Evolutionary conservation across 2,888 invertebrate genomes (phyloP).

Genomic region (Dendrolimus houi): DNA sequence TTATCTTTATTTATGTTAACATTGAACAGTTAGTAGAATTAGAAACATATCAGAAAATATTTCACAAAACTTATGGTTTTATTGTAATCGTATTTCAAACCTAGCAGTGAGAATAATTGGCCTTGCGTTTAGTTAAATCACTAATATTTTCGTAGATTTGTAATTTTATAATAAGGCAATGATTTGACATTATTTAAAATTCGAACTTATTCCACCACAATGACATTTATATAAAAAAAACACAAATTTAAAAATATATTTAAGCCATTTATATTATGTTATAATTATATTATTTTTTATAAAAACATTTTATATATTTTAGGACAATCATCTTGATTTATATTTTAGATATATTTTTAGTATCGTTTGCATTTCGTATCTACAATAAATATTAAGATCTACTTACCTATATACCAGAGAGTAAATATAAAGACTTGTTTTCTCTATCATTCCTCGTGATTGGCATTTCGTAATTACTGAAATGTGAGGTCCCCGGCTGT

Average conservation of each 20-base stretch:
- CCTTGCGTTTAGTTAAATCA: no score
- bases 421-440: background rate
- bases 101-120: no score
- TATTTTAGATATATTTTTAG: conserved; percentile 5
- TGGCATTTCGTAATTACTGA: background rate
- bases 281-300: background rate
- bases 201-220: no score
- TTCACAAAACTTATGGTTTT: no score
- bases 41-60: no score
- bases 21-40: no score
- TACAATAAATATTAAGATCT: background rate
- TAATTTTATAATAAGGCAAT: no score
- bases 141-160: no score
- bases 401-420: background rate
- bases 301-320: background rate
- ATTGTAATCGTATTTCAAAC: no score
- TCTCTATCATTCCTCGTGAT: background rate
- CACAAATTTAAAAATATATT: background rate
- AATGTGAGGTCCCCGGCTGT: background rate
- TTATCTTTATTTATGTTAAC: no score
- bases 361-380: conserved; percentile 3
- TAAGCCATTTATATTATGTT: background rate
- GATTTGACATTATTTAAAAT: no score
- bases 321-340: conserved; percentile 1
- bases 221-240: no score